A percentile compares a stretch with the other conserved stretches of the same genome.
phyloP scores from a whole-genome alignment of 2,888 invertebrate genomes.

The Acleris holmiana region DNA sequence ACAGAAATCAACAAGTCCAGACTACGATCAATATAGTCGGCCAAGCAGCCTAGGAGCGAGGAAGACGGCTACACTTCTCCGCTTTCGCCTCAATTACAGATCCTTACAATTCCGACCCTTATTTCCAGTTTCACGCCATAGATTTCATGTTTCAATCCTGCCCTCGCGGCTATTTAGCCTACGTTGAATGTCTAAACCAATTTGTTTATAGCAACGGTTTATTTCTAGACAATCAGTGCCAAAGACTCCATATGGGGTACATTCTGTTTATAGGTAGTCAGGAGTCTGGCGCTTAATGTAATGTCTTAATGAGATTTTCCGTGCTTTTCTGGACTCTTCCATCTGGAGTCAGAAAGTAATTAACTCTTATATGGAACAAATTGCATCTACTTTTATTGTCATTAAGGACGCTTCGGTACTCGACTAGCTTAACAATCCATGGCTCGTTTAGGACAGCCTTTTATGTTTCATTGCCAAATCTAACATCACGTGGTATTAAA shows the following conservation, averaged over 20 bases:
- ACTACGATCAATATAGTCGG: constrained; percentile 78
- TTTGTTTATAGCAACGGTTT: constrained; percentile 4
- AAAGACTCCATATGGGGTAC: too few relatives aligned
- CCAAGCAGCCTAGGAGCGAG: constrained; percentile 61
- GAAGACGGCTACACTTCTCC: constrained; percentile 54
- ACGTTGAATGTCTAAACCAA: constrained; percentile 4
- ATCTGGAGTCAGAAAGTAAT: constrained; percentile 6
- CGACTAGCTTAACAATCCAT: constrained; percentile 21
- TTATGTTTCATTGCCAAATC: constrained; percentile 23
- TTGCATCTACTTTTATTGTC: constrained; percentile 9
- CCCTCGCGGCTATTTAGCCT: constrained; percentile 1
- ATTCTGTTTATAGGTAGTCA: too few relatives aligned
- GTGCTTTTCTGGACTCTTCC: background rate
- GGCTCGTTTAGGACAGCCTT: constrained; percentile 12
- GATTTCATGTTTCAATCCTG: constrained; percentile 34
- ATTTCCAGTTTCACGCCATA: constrained; percentile 33
- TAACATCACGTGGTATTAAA: constrained; percentile 12
- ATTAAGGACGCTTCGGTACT: constrained; percentile 13
- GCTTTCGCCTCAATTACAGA: constrained; percentile 47
- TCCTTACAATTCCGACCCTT: constrained; percentile 37
- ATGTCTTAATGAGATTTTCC: too few relatives aligned
- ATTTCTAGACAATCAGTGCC: background rate
- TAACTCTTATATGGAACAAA: constrained; percentile 7
- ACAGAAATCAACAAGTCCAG: constrained; percentile 81
- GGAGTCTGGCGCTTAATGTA: too few relatives aligned